phyloP scores from a whole-genome alignment of 2,113 vertebrate genomes.

The Ursus arctos region DNA sequence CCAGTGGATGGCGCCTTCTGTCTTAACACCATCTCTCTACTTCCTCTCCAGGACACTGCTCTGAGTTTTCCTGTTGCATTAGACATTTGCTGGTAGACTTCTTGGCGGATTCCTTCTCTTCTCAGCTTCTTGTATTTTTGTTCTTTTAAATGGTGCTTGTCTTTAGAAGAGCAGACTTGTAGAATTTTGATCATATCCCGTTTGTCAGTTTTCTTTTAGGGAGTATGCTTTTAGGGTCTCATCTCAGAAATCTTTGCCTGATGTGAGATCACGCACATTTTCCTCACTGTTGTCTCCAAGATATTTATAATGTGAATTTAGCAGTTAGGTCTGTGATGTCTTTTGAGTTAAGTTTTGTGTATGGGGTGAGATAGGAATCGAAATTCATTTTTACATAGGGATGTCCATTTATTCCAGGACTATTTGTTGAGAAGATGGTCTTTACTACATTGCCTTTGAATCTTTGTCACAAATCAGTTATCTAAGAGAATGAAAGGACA shows the following conservation, averaged over 20 bases:
- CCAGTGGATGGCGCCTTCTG: neutral
- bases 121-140: neutral
- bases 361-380: neutral
- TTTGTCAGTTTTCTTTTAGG: neutral
- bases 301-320: slow-evolving; percentile 14
- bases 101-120: neutral
- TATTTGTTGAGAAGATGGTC: neutral
- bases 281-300: neutral
- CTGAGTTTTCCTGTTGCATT: neutral
- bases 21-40: neutral
- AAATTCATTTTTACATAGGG: neutral
- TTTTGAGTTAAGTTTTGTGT: neutral
- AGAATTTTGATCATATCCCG: neutral
- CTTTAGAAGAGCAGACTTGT: neutral
- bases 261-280: neutral
- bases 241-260: neutral
- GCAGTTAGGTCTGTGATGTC: neutral
- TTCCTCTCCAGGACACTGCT: neutral
- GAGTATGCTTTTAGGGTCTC: neutral
- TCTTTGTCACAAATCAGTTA: slow-evolving; percentile 23
- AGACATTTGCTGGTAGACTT: neutral
- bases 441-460: neutral
- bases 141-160: neutral
- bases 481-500: neutral
- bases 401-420: neutral